A percentile compares a stretch with the other conserved stretches of the same genome.
These are phyloP conservation scores for Diabrotica virgifera DNA, from an alignment of 1,140 invertebrate genomes.

Conservation along the genomic window DNA sequence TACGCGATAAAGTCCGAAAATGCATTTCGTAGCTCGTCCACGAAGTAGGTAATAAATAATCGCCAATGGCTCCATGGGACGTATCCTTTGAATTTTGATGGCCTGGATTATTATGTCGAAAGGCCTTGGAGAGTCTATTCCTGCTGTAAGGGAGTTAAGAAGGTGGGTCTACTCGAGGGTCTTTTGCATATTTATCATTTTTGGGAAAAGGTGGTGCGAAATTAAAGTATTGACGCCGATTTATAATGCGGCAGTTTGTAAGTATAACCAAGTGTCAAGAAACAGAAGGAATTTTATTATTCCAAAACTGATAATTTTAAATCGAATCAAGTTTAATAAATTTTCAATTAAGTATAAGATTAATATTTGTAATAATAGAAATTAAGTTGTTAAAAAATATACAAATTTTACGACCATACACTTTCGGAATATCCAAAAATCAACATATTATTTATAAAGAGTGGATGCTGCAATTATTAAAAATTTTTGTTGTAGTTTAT, in stretches of 20 bases:
- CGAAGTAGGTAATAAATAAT: background rate
- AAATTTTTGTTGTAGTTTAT: too few species aligned
- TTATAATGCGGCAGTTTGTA: background rate
- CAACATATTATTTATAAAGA: too few species aligned
- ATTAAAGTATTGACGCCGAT: background rate
- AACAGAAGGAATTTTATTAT: too few species aligned
- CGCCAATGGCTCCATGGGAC: slow-evolving; percentile 1
- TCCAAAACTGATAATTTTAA: too few species aligned
- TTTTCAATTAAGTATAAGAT: too few species aligned
- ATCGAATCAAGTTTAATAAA: too few species aligned
- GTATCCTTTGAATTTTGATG: slow-evolving; percentile 2
- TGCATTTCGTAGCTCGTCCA: background rate
- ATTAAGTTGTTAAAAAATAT: too few species aligned
- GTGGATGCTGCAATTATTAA: too few species aligned
- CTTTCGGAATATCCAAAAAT: too few species aligned
- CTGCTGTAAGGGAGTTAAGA: slow-evolving; percentile 1
- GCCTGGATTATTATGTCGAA: background rate
- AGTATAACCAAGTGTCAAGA: background rate
- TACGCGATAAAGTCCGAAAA: slow-evolving; percentile 2
- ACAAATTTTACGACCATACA: too few species aligned
- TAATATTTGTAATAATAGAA: too few species aligned
- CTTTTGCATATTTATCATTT: slow-evolving; percentile 1
- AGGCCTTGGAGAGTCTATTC: background rate
- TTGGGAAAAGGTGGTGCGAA: background rate
- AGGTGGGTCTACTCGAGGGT: background rate